Conservation (phyloP, 2,888 invertebrate genomes). For the Anthoptus insignis region DNA sequence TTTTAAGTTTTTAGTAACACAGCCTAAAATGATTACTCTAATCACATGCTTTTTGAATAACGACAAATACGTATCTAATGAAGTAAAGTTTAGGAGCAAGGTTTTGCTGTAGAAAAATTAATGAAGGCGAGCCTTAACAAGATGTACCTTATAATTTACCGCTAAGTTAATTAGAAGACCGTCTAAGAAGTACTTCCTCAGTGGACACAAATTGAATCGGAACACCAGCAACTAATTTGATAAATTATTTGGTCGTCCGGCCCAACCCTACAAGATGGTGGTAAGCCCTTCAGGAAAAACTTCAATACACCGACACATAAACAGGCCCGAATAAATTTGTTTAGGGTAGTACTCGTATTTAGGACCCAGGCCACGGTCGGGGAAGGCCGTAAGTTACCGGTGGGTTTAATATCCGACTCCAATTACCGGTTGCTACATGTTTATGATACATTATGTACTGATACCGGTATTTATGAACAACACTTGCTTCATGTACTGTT, state of each 20-base stretch:
- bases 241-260: conserved; percentile 32
- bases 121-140: too few species aligned
- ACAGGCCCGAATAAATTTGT: conserved; percentile 24
- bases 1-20: too few species aligned
- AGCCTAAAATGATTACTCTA: too few species aligned
- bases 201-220: conserved; percentile 19
- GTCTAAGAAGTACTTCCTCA: conserved; percentile 4
- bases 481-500: too few species aligned
- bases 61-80: too few species aligned
- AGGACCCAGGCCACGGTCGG: neutral
- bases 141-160: too few species aligned
- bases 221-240: conserved; percentile 27
- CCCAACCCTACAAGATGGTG: neutral
- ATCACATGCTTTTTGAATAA: too few species aligned
- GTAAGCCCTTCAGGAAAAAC: conserved; percentile 18
- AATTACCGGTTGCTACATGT: conserved; percentile 8
- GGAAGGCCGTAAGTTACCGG: conserved; percentile 1
- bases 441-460: neutral
- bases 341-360: conserved; percentile 23
- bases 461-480: too few species aligned
- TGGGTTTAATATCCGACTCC: conserved; percentile 20
- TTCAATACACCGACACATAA: neutral
- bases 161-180: too few species aligned
- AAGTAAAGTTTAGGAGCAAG: too few species aligned
- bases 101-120: too few species aligned